A percentile compares a stretch with the other conserved stretches of the same genome.
Evolutionary conservation across 1,140 invertebrate genomes (phyloP).

Genomic region (Conopomorpha cramerella): DNA sequence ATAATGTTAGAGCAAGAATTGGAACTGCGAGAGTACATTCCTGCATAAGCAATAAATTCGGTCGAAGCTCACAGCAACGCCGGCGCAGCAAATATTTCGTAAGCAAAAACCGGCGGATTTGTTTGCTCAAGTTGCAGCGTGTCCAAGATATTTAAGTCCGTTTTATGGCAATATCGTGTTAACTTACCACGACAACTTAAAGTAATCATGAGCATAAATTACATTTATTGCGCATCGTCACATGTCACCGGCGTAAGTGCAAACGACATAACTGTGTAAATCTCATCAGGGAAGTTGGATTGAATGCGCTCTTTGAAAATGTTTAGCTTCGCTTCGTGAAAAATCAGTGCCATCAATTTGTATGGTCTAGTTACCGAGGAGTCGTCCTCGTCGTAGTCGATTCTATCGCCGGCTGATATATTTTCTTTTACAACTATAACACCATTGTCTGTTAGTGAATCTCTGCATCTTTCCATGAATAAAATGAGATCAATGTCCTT

Average conservation of each 20-base stretch:
- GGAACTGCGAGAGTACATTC: too few species aligned
- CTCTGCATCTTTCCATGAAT: conserved; percentile 82
- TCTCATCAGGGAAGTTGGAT: conserved; percentile 83
- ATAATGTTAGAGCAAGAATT: too few species aligned
- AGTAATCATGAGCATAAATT: neutral
- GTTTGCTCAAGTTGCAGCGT: too few species aligned
- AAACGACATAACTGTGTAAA: conserved; percentile 93
- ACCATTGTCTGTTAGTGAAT: conserved; percentile 72
- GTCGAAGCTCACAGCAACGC: too few species aligned
- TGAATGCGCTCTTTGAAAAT: conserved; percentile 79
- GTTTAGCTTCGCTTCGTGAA: conserved; percentile 74
- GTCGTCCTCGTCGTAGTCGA: conserved; percentile 86
- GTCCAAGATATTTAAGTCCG: neutral
- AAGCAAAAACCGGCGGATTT: too few species aligned
- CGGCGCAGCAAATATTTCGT: too few species aligned
- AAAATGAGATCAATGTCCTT: conserved; percentile 83
- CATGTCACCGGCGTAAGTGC: conserved; percentile 73
- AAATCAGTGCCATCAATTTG: conserved; percentile 63
- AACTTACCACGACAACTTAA: neutral
- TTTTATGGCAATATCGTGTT: neutral
- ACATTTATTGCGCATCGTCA: neutral
- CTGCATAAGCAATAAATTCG: too few species aligned
- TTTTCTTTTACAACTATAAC: conserved; percentile 96
- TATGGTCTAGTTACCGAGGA: conserved; percentile 87
- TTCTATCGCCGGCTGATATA: conserved; percentile 68